phyloP scores from a whole-genome alignment of 1,140 invertebrate species.

The Lanistes nyassanus region DNA sequence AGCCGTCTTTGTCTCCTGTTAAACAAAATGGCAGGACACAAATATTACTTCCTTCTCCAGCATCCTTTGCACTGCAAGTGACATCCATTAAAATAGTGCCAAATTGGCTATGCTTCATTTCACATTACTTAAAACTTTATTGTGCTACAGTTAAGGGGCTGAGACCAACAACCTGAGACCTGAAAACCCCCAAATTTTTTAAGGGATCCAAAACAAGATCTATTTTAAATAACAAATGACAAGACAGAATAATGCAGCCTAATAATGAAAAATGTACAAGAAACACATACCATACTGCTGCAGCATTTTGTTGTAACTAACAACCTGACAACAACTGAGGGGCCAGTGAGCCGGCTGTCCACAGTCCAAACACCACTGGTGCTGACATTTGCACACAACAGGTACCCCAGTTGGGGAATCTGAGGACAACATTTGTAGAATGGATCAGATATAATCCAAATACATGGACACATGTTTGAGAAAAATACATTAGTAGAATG shows the following conservation, averaged over 20 bases:
- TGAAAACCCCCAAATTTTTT: neutral
- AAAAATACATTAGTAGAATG: no score
- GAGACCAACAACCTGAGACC: no score
- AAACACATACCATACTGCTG: conserved; percentile 15
- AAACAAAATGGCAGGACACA: neutral
- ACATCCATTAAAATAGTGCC: neutral
- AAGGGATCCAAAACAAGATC: neutral
- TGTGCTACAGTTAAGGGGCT: neutral
- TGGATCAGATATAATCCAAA: no score
- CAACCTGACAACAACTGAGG: conserved; percentile 1
- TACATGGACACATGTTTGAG: no score
- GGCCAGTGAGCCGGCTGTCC: conserved; percentile 19
- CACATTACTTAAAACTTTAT: neutral
- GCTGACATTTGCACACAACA: conserved; percentile 11
- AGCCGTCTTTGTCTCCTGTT: conserved; percentile 7
- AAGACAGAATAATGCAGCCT: neutral
- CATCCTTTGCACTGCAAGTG: neutral
- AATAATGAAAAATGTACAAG: neutral
- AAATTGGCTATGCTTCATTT: neutral
- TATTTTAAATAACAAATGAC: neutral
- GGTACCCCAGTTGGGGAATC: neutral
- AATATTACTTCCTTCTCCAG: neutral
- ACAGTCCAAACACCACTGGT: conserved; percentile 21
- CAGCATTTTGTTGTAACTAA: conserved; percentile 22
- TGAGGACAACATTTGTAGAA: neutral